phyloP scores from a whole-genome alignment of 2,797 vertebrate genomes.

The Spinus pinus region DNA sequence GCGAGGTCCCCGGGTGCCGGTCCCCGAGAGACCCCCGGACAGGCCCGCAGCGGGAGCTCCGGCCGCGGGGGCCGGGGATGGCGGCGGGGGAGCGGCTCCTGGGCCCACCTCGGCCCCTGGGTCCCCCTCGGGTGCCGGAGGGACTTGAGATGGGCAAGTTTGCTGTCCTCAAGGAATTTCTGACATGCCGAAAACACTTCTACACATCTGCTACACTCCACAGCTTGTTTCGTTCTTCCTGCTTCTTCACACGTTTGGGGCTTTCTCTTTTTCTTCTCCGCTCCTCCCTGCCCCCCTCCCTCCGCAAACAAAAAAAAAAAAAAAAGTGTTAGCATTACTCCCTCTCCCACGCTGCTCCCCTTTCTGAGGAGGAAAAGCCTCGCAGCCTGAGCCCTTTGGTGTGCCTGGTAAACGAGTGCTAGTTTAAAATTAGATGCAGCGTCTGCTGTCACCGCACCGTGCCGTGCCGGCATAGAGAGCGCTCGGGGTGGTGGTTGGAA shows the following conservation, averaged over 20 bases:
- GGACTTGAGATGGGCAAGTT: rapidly evolving
- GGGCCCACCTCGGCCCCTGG: not conserved
- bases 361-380: not conserved
- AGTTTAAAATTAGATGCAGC: not conserved
- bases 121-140: not conserved
- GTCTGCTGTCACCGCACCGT: not conserved
- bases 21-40: not conserved
- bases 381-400: not conserved
- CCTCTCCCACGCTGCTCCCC: not conserved
- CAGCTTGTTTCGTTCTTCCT: not conserved
- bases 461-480: rapidly evolving
- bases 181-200: not conserved
- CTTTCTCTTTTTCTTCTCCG: not conserved
- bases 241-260: not conserved
- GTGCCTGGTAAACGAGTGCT: not conserved
- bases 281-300: too few relatives aligned
- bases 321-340: not conserved
- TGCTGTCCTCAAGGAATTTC: not conserved
- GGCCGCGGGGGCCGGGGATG: not conserved
- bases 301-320: too few relatives aligned
- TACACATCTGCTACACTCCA: rapidly evolving
- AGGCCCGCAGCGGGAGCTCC: not conserved
- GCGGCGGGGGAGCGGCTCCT: not conserved
- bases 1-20: too few relatives aligned
- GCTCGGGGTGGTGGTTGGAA: not conserved